These are phyloP conservation scores for Xestia xanthographa DNA, from an alignment of 2,888 invertebrate species.

Conservation along the genomic window DNA sequence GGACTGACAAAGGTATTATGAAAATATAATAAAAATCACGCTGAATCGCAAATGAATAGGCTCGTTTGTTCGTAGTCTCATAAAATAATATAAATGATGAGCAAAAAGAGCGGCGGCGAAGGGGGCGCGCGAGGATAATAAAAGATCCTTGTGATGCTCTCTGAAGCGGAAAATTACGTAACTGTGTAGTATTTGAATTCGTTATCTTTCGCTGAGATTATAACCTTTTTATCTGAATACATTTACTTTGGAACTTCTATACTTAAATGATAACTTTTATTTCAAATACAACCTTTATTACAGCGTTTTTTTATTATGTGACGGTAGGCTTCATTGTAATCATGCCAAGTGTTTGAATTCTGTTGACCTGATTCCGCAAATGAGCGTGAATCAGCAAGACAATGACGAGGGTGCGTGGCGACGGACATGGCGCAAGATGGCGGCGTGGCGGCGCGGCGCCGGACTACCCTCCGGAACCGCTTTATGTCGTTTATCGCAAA, in stretches of 20 bases:
- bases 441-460: slow-evolving; percentile 38
- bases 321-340: neutral
- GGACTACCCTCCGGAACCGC: slow-evolving; percentile 60
- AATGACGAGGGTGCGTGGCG: slow-evolving; percentile 29
- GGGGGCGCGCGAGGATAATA: slow-evolving; percentile 70
- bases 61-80: slow-evolving; percentile 75
- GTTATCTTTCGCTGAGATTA: slow-evolving; percentile 62
- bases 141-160: slow-evolving; percentile 71
- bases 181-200: slow-evolving; percentile 71
- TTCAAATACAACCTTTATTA: neutral
- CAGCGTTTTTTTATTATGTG: neutral
- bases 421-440: slow-evolving; percentile 36
- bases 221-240: slow-evolving; percentile 50
- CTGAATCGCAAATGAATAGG: slow-evolving; percentile 71
- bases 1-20: slow-evolving; percentile 68
- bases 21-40: slow-evolving; percentile 71
- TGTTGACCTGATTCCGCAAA: slow-evolving; percentile 48
- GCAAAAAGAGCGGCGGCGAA: slow-evolving; percentile 63
- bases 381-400: slow-evolving; percentile 31
- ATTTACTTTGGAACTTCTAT: slow-evolving; percentile 18
- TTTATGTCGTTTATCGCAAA: slow-evolving; percentile 61
- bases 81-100: slow-evolving; percentile 78
- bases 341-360: slow-evolving; percentile 13
- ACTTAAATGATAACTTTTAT: slow-evolving; percentile 15
- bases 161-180: slow-evolving; percentile 76